phyloP scores from a whole-genome alignment of 2,888 invertebrate genomes.

The Cerceris rybyensis region DNA sequence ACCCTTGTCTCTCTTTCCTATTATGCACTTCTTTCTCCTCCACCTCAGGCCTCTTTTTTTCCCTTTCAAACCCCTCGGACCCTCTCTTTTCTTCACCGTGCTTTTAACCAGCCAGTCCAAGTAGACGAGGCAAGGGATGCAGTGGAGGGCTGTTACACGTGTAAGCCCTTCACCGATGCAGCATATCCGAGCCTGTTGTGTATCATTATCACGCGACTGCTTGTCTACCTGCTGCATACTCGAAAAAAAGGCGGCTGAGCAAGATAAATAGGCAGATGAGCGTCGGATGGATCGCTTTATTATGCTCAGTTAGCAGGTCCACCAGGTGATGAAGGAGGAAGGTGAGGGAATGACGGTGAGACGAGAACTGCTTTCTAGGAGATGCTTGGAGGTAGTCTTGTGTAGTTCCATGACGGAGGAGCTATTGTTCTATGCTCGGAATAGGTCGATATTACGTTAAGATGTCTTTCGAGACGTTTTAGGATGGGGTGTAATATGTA shows the following conservation, averaged over 20 bases:
- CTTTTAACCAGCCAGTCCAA: conserved; percentile 40
- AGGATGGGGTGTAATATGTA: conserved; percentile 12
- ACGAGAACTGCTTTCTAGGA: conserved; percentile 37
- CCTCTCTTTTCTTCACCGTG: conserved; percentile 11
- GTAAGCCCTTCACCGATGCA: conserved; percentile 38
- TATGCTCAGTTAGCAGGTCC: conserved; percentile 30
- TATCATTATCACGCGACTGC: conserved; percentile 45
- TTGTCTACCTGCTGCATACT: conserved; percentile 1
- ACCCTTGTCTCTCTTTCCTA: not conserved
- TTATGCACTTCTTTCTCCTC: conserved; percentile 17
- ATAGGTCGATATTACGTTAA: conserved; percentile 39
- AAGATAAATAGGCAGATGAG: conserved; percentile 41
- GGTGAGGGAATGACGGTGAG: not conserved
- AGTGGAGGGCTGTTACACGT: conserved; percentile 40
- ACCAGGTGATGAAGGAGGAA: not conserved
- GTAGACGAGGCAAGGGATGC: conserved; percentile 3
- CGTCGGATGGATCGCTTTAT: conserved; percentile 40
- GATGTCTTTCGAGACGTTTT: conserved; percentile 27
- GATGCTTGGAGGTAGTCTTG: conserved; percentile 32
- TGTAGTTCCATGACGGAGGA: not conserved
- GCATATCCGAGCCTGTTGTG: conserved; percentile 14
- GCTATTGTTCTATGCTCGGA: conserved; percentile 37
- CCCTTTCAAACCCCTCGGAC: not conserved
- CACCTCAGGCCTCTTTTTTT: not conserved
- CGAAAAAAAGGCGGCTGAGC: conserved; percentile 18